phyloP scores from a whole-genome alignment of 2,113 vertebrate genomes.

The Manacus vitellinus region DNA sequence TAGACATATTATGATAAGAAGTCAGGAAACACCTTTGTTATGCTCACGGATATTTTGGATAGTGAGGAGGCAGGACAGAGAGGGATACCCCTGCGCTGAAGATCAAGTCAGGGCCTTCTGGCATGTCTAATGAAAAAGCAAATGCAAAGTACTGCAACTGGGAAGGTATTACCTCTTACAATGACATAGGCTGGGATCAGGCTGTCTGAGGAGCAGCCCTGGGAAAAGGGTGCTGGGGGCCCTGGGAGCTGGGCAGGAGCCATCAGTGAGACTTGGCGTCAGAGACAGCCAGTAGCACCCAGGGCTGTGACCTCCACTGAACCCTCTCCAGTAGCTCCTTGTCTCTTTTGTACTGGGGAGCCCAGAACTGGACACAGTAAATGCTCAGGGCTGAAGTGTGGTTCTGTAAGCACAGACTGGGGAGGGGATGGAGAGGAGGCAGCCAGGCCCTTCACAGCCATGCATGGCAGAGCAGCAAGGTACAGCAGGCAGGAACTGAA shows the following conservation, averaged over 20 bases:
- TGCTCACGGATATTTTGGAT: neutral
- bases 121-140: neutral
- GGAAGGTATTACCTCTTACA: neutral
- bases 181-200: neutral
- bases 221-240: neutral
- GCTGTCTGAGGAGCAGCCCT: neutral
- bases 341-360: neutral
- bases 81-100: neutral
- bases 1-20: neutral
- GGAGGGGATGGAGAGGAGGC: neutral
- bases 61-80: neutral
- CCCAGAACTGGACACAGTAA: neutral
- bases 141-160: neutral
- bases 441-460: accelerated
- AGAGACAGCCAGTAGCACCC: neutral
- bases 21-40: neutral
- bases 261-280: neutral
- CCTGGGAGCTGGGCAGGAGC: neutral
- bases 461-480: neutral
- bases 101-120: neutral
- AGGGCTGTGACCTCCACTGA: neutral
- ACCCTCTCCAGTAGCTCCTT: too few relatives aligned
- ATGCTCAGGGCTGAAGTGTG: accelerated
- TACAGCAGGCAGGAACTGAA: neutral
- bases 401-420: neutral